Evolutionary conservation across 1,140 invertebrate genomes (phyloP).

Genomic region (Euura saliciscinereae): DNA sequence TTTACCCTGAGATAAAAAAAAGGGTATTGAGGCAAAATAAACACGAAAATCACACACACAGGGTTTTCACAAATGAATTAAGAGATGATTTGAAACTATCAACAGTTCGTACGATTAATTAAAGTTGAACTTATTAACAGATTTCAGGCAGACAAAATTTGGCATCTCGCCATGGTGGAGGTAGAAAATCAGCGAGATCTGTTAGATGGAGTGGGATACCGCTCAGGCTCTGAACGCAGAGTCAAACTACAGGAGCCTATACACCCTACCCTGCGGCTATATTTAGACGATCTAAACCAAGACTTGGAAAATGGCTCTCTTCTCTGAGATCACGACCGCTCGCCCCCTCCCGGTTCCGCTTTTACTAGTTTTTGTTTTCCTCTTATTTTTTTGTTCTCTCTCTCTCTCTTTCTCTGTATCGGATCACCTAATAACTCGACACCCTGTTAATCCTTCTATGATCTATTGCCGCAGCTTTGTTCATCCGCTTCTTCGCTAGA

Average conservation of each 20-base stretch:
- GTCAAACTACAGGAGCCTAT: conserved; percentile 48
- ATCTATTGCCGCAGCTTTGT: too few relatives aligned
- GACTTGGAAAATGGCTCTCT: conserved; percentile 58
- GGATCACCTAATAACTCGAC: too few relatives aligned
- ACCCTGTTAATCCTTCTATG: too few relatives aligned
- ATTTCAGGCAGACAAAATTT: conserved; percentile 35
- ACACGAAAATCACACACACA: background rate
- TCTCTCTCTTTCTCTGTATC: background rate
- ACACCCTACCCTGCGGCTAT: conserved; percentile 48
- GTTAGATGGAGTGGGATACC: conserved; percentile 40
- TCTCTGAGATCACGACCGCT: conserved; percentile 30
- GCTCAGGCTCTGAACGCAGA: conserved; percentile 39
- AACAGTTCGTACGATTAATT: background rate
- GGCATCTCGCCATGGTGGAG: conserved; percentile 38
- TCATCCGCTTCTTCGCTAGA: too few relatives aligned
- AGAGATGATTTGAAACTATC: background rate
- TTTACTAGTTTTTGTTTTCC: background rate
- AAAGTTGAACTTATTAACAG: conserved; percentile 20
- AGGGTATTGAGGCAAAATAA: background rate
- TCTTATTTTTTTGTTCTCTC: background rate
- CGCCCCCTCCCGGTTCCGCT: conserved; percentile 16
- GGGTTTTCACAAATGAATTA: background rate
- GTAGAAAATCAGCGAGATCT: conserved; percentile 46
- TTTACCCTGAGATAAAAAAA: background rate
- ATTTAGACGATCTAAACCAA: conserved; percentile 59